These are phyloP conservation scores for Scaptomyza caliginosa DNA, from an alignment of 2,888 invertebrate genomes.

Conservation along the genomic window DNA sequence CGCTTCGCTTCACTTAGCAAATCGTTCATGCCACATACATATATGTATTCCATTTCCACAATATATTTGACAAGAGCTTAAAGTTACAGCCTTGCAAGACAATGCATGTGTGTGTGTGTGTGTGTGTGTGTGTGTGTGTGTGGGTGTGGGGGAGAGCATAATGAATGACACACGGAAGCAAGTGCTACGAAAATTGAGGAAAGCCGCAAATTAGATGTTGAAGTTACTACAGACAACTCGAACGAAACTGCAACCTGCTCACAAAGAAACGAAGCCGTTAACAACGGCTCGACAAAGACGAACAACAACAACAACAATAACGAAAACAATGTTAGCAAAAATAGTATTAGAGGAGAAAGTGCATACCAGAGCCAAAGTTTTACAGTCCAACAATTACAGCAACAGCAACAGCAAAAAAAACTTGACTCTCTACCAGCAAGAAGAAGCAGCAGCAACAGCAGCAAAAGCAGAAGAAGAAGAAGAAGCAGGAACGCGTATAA, in stretches of 20 bases:
- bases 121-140: neutral
- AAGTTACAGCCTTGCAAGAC: neutral
- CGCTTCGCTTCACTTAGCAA: neutral
- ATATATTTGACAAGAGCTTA: neutral
- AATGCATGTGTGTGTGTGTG: neutral
- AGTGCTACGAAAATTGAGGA: conserved; percentile 40
- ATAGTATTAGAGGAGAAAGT: conserved; percentile 77
- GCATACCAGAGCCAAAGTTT: conserved; percentile 71
- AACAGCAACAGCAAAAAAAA: conserved; percentile 38
- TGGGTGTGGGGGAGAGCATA: conserved; percentile 19
- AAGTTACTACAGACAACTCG: conserved; percentile 31
- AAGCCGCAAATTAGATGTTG: conserved; percentile 75
- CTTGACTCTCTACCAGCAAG: conserved; percentile 30
- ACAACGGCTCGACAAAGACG: conserved; percentile 28
- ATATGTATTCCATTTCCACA: too few species aligned
- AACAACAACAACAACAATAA: conserved; percentile 3
- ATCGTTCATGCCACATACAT: neutral
- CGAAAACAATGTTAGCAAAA: conserved; percentile 69
- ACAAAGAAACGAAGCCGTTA: conserved; percentile 3
- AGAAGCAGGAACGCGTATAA: conserved; percentile 70
- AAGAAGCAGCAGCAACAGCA: neutral
- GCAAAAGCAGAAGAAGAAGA: conserved; percentile 1
- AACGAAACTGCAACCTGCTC: neutral
- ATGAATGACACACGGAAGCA: conserved; percentile 50
- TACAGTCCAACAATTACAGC: conserved; percentile 72